Evolutionary conservation across 1,140 invertebrate species (phyloP).

Genomic region (Cataglyphis hispanica): DNA sequence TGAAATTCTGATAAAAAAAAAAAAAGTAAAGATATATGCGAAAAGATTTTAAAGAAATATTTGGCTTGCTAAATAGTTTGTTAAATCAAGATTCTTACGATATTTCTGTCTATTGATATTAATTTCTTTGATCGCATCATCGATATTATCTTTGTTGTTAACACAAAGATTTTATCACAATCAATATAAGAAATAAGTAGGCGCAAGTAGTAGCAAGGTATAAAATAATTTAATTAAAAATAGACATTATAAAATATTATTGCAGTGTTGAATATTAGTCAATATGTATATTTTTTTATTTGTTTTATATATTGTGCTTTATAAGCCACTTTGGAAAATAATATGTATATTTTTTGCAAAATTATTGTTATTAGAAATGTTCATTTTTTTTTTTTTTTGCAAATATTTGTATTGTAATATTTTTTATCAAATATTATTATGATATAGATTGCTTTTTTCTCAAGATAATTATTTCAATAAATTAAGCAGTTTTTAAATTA

Average conservation of each 20-base stretch:
- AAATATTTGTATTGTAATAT: neutral
- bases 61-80: neutral
- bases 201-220: neutral
- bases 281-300: neutral
- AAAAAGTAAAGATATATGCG: neutral
- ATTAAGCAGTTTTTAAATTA: neutral
- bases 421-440: neutral
- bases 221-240: constrained; percentile 5
- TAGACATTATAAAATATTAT: neutral
- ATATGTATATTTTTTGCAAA: neutral
- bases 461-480: neutral
- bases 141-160: neutral
- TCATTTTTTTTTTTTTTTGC: neutral
- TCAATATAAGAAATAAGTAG: neutral
- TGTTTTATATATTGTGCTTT: neutral
- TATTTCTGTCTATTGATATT: neutral
- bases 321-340: neutral
- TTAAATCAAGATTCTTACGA: neutral
- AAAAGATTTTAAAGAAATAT: neutral
- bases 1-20: constrained; percentile 5
- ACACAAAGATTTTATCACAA: neutral
- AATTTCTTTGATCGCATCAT: constrained; percentile 4
- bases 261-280: too few species aligned
- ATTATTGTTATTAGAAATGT: neutral
- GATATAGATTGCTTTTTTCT: neutral